Percentiles rank a stretch among this genome's conserved stretches.
Evolutionary conservation across 1,140 invertebrate species (phyloP).

Genomic region (Bombyx mandarina): DNA sequence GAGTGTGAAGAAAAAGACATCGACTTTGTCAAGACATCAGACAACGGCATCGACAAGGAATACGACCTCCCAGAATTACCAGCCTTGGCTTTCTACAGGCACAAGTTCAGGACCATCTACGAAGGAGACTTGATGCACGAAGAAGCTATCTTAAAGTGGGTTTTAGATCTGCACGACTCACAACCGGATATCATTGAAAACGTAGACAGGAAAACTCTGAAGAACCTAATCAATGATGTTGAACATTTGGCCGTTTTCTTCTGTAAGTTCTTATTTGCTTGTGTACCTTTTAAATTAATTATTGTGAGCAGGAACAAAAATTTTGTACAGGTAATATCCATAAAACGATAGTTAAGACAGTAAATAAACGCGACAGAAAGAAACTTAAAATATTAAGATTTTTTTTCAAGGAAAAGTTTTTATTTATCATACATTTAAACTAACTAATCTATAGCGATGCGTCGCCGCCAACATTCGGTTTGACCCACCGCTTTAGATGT

Average conservation of each 20-base stretch:
- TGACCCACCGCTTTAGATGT: no score
- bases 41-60: conserved; percentile 89
- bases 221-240: conserved; percentile 90
- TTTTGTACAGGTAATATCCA: no score
- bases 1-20: conserved; percentile 94
- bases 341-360: no score
- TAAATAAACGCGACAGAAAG: no score
- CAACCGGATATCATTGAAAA: conserved; percentile 92
- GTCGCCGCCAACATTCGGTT: no score
- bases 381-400: no score
- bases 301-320: not conserved
- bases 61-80: conserved; percentile 89
- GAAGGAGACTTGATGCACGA: conserved; percentile 91
- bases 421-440: no score
- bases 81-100: conserved; percentile 89
- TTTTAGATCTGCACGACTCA: conserved; percentile 86
- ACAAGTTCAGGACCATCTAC: conserved; percentile 92
- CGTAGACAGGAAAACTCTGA: conserved; percentile 90
- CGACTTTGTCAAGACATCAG: conserved; percentile 94
- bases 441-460: no score
- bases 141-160: conserved; percentile 91
- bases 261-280: conserved; percentile 75
- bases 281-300: not conserved
- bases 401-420: no score
- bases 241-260: conserved; percentile 94